These are phyloP conservation scores for Automeris io DNA, from an alignment of 2,888 invertebrate species.

Conservation along the genomic window DNA sequence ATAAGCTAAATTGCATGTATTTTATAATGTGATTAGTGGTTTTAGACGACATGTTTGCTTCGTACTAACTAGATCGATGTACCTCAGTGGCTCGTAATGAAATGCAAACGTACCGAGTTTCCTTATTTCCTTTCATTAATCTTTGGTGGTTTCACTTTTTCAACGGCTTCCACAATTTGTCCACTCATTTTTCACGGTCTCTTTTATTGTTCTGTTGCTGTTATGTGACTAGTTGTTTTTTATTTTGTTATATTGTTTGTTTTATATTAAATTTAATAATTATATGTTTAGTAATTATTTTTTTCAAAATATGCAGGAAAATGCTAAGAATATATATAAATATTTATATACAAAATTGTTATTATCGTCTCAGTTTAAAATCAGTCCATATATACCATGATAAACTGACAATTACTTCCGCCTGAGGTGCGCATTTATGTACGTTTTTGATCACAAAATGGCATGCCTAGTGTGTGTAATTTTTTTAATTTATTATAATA, in stretches of 20 bases:
- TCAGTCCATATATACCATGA: too few species aligned
- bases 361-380: too few species aligned
- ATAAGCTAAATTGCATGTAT: too few species aligned
- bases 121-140: conserved; percentile 54
- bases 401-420: too few species aligned
- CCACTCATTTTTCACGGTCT: conserved; percentile 53
- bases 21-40: too few species aligned
- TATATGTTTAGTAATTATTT: background rate
- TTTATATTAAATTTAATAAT: background rate
- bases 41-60: background rate
- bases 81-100: conserved; percentile 39
- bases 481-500: too few species aligned
- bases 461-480: too few species aligned
- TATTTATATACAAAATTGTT: too few species aligned
- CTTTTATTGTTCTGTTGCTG: conserved; percentile 7
- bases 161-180: conserved; percentile 51
- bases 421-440: too few species aligned
- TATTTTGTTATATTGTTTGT: background rate
- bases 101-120: conserved; percentile 53
- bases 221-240: background rate
- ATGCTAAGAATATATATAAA: too few species aligned
- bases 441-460: too few species aligned
- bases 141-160: conserved; percentile 58
- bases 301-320: too few species aligned
- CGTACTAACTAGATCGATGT: conserved; percentile 17